Evolutionary conservation across 2,888 invertebrate genomes (phyloP).

Genomic region (Pollenia labialis): DNA sequence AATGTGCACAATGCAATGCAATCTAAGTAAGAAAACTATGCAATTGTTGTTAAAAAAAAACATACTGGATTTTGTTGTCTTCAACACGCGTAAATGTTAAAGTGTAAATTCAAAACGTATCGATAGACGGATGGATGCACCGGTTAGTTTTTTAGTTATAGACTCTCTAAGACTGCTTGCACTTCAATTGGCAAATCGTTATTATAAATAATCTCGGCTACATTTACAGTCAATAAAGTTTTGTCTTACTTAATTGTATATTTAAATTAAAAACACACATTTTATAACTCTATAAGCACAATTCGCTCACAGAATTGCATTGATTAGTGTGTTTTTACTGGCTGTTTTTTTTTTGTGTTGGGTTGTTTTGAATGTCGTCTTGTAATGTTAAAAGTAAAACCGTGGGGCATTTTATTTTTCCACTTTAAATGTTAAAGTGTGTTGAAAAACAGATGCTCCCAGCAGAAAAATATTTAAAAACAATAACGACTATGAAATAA

Average conservation of each 20-base stretch:
- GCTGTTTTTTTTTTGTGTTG: not conserved
- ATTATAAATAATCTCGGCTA: conserved; percentile 54
- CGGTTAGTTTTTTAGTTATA: conserved; percentile 53
- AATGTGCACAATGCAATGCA: conserved; percentile 49
- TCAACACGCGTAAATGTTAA: conserved; percentile 71
- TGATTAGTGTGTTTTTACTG: conserved; percentile 24
- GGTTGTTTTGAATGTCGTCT: conserved; percentile 64
- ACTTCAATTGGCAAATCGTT: conserved; percentile 70
- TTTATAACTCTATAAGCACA: conserved; percentile 20
- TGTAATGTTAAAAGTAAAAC: conserved; percentile 58
- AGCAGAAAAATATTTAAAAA: conserved; percentile 20
- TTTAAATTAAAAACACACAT: conserved; percentile 51
- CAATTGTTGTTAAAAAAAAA: conserved; percentile 40
- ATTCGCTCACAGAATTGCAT: conserved; percentile 55
- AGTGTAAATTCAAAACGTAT: conserved; percentile 67
- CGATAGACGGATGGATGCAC: conserved; percentile 41
- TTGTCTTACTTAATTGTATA: conserved; percentile 14
- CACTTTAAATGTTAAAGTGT: conserved; percentile 71
- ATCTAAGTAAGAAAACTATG: conserved; percentile 25
- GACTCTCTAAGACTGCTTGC: conserved; percentile 56
- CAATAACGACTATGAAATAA: not conserved
- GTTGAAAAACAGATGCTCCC: conserved; percentile 67
- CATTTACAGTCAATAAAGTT: conserved; percentile 49
- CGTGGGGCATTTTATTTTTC: conserved; percentile 49
- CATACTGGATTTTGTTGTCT: conserved; percentile 20